These are phyloP conservation scores for Bubo scandiacus DNA, from an alignment of 2,113 vertebrate genomes.

Conservation along the genomic window DNA sequence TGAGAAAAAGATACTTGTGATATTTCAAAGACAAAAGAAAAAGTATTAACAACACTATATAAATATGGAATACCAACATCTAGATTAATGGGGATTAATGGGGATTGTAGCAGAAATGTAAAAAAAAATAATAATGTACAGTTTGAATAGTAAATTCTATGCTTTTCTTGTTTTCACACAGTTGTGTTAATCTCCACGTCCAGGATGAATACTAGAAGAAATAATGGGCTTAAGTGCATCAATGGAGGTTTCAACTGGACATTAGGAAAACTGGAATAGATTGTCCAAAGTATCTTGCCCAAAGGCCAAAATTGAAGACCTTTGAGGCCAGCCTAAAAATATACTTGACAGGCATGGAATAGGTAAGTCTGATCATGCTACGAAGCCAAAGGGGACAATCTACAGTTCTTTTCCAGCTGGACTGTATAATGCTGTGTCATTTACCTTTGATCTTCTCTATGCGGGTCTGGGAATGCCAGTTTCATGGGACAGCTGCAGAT, in stretches of 20 bases:
- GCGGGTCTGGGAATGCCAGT: background rate
- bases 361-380: background rate
- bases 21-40: background rate
- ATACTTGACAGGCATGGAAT: background rate
- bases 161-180: background rate
- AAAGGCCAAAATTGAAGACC: background rate
- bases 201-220: background rate
- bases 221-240: background rate
- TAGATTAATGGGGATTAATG: background rate
- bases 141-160: background rate
- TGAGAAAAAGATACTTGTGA: background rate
- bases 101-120: background rate
- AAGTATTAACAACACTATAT: background rate
- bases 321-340: background rate
- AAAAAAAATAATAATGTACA: no score
- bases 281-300: background rate
- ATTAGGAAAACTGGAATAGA: background rate
- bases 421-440: background rate
- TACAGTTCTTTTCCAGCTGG: background rate
- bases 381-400: background rate
- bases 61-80: background rate
- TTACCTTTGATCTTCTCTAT: background rate
- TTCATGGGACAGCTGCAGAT: background rate
- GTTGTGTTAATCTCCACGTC: background rate
- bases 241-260: background rate